A percentile compares a stretch with the other conserved stretches of the same genome.
These are phyloP conservation scores for Tympanoctomys barrerae DNA, from an alignment of 2,797 vertebrate species.

Conservation along the genomic window DNA sequence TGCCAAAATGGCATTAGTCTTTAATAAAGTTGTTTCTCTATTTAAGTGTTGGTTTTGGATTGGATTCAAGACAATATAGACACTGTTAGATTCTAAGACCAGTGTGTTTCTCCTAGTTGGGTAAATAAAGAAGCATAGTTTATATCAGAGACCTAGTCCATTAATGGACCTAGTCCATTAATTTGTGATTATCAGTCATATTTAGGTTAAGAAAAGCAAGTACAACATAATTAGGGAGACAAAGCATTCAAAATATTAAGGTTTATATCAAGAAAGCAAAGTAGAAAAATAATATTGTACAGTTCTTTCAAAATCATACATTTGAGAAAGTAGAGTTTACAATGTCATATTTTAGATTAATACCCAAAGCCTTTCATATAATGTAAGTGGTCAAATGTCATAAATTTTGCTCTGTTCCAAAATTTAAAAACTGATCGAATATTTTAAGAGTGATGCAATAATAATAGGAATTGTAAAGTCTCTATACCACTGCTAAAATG, in stretches of 20 bases:
- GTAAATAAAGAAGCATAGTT: background rate
- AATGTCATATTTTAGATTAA: background rate
- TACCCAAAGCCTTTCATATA: background rate
- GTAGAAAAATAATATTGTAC: background rate
- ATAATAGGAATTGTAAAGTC: conserved; percentile 17
- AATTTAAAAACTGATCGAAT: conserved; percentile 40
- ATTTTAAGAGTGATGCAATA: background rate
- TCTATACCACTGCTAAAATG: background rate
- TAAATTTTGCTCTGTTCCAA: conserved; percentile 32
- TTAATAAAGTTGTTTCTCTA: background rate
- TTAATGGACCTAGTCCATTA: background rate
- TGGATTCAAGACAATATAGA: background rate
- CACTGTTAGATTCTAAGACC: conserved; percentile 4
- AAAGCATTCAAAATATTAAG: conserved; percentile 46
- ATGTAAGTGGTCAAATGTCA: background rate
- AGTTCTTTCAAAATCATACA: background rate
- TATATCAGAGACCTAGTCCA: background rate
- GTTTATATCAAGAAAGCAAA: background rate
- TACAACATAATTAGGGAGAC: background rate
- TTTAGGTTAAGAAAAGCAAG: background rate
- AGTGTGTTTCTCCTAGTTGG: background rate
- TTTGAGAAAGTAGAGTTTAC: conserved; percentile 19
- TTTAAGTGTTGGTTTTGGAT: conserved; percentile 13
- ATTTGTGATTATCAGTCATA: conserved; percentile 12
- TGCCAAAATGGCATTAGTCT: background rate